Percentiles rank a stretch among this genome's conserved stretches.
These are phyloP conservation scores for Baryphthengus martii DNA, from an alignment of 2,113 vertebrate genomes.

Conservation along the genomic window DNA sequence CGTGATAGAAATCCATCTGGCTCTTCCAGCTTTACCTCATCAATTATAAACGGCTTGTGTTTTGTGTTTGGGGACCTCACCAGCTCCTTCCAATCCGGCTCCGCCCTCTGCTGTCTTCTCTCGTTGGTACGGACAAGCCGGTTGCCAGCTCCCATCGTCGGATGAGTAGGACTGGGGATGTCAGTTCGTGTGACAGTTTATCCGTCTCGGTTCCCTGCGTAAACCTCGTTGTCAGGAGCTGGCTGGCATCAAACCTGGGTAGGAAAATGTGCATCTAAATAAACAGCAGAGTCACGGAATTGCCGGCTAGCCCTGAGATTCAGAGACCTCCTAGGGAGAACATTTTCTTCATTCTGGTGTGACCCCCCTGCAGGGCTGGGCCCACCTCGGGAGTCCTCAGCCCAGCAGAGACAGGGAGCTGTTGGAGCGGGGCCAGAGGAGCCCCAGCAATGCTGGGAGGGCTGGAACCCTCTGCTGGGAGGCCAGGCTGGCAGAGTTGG, in stretches of 20 bases:
- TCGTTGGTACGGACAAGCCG: neutral
- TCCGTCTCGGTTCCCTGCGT: neutral
- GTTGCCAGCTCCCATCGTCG: constrained; percentile 30
- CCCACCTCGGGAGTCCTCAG: no score
- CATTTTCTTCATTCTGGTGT: neutral
- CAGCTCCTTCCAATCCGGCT: neutral
- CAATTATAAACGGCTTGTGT: constrained; percentile 5
- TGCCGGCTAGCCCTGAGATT: neutral
- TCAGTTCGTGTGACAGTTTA: constrained; percentile 19
- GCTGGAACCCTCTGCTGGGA: no score
- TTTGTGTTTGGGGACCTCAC: neutral
- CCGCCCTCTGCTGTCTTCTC: neutral
- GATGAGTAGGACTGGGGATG: neutral
- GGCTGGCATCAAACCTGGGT: neutral
- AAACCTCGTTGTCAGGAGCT: constrained; percentile 1
- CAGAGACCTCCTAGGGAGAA: neutral
- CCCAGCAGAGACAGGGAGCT: no score
- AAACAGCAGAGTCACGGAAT: neutral
- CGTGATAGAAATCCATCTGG: constrained; percentile 18
- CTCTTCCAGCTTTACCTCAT: constrained; percentile 6
- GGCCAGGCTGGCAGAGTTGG: no score
- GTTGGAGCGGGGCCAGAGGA: no score
- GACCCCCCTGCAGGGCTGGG: neutral
- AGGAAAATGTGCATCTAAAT: neutral
- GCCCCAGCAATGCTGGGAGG: no score